Base-by-base conservation (phyloP, 1,140 invertebrate species). In the Lordiphosa clarofinis region DNA sequence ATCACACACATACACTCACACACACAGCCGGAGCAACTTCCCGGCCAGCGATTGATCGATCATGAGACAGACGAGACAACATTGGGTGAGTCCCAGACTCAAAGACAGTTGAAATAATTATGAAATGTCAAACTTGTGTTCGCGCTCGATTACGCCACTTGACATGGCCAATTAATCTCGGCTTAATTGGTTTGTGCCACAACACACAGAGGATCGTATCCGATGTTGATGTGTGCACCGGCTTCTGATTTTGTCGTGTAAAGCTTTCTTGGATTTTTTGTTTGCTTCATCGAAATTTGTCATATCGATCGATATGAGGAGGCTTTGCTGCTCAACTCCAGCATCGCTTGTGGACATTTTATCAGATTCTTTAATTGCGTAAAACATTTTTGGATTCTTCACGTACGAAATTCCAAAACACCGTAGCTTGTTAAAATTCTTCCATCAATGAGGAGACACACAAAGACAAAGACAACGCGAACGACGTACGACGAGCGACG, bases 311-410 rank as follows among this genome's bases (percentile, higher is more conserved):
- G 79, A 84, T 82, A 82, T 70, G 67, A 54, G 60, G n/a, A 54
- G 58, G 28, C 28, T 31, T 2, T 31, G 6, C 53, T 37, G 60
- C 60, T 47, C 52, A 49, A 55, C 42, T 31, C 54, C 64, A 49
- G 56, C 39, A 38, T 47, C 64, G 73, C 78, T 78, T 78, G 69
- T 84, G 65, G 73, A 84, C 76, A 84, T 84, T 84, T 84, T 84
- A 84, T 84, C 78, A 84, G 78, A 84, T 84, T 84, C 78, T 78
- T 84, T 84, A 84, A 84, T 84, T 84, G 78, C 78, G 78, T 84
- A 84, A 84, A 84, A 84, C 78, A 84, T 84, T 84, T 84, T 84
- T 84, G 78, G 79, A 84, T 84, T 84, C 78, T 84, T 84, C 78
- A 84, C 78, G 78, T 84, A 82, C 73, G 78, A 84, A 84, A 84